Percentiles rank a stretch among this genome's conserved stretches.
Evolutionary conservation across 92 coral and sea anemone species (phyloP).

Genomic region (Zoanthus solanderi): DNA sequence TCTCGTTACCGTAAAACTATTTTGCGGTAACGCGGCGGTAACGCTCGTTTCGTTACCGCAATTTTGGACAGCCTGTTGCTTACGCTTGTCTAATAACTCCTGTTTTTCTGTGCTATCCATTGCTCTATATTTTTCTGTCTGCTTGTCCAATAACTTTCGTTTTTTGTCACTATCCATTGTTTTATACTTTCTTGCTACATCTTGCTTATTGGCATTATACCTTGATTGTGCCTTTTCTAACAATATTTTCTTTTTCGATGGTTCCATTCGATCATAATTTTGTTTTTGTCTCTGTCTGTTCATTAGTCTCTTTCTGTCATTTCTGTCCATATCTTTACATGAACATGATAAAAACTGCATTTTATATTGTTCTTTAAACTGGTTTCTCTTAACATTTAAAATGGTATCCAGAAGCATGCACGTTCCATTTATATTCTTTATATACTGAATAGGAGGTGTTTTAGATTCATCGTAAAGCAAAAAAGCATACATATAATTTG

Average conservation of each 20-base stretch:
- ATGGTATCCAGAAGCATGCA: conserved; percentile 61
- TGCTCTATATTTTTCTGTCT: not conserved
- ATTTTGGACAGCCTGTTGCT: too few relatives aligned
- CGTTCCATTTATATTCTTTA: conserved; percentile 58
- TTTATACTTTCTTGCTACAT: conserved; percentile 9
- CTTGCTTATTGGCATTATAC: conserved; percentile 12
- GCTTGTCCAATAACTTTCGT: conserved; percentile 19
- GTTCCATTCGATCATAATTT: conserved; percentile 53
- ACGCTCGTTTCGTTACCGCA: too few relatives aligned
- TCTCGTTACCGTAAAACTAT: too few relatives aligned
- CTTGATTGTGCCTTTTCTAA: conserved; percentile 49
- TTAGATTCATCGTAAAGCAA: conserved; percentile 32
- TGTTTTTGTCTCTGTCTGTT: conserved; percentile 53
- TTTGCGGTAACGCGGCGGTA: too few relatives aligned
- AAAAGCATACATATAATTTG: conserved; percentile 44
- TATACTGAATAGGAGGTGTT: conserved; percentile 50
- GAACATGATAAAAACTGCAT: conserved; percentile 64
- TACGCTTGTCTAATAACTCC: too few relatives aligned
- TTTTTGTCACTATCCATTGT: conserved; percentile 13
- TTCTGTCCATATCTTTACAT: conserved; percentile 56
- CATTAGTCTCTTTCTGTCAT: conserved; percentile 54
- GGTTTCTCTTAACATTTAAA: conserved; percentile 33
- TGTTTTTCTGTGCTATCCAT: too few relatives aligned
- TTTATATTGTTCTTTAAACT: conserved; percentile 44
- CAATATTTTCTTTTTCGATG: conserved; percentile 48